Base-by-base conservation (phyloP, 2,888 invertebrate genomes). In the Conistra vaccinii region DNA sequence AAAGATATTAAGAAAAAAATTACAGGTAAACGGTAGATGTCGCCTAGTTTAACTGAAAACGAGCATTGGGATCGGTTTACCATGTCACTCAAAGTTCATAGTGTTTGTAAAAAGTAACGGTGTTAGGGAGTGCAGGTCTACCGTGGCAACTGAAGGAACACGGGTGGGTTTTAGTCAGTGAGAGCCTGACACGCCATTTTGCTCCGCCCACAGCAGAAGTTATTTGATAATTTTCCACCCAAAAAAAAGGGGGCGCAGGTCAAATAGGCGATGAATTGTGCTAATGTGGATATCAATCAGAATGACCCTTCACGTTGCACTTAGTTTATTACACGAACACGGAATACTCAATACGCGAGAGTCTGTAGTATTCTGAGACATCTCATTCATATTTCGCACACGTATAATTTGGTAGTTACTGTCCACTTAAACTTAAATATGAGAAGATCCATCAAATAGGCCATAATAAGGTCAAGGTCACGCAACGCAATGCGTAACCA, bases 401-500 rank as follows among this genome's bases (percentile, higher is more conserved):
- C 85, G 71, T 67, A 73, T 73, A 61, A 79, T 83, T 83, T 75
- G 73, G 58, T 70, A 77, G 67, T 82, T 68, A 83, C 57, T 72
- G 73, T 53, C 73, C 77, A 85, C 80, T 87, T 85, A 76, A 51
- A 75, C 58, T 10, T 84, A 86, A 85, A 80, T 32, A 86, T 84
- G 87, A 84, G 84, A 87, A 86, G 84, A 84, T 76, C 65, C 78
- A 77, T 76, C 81, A 82, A 80, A 78, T 78, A 61, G 57, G 58
- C 79, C 67, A 63, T 4, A 87, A 83, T 80, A 86, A 74, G 86
- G 85, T 80, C 83, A 87, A 83, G 87, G 85, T 85, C 81, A 70
- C 32, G 71, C 45, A 20, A 71, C 71, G 71, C 69, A 82, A 80
- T 58, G 63, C 51, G 74, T 84, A 84, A 66, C 45, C 42, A 74